A percentile compares a stretch with the other conserved stretches of the same genome.
phyloP scores from a whole-genome alignment of 2,888 invertebrate species.

The Acronicta psi region DNA sequence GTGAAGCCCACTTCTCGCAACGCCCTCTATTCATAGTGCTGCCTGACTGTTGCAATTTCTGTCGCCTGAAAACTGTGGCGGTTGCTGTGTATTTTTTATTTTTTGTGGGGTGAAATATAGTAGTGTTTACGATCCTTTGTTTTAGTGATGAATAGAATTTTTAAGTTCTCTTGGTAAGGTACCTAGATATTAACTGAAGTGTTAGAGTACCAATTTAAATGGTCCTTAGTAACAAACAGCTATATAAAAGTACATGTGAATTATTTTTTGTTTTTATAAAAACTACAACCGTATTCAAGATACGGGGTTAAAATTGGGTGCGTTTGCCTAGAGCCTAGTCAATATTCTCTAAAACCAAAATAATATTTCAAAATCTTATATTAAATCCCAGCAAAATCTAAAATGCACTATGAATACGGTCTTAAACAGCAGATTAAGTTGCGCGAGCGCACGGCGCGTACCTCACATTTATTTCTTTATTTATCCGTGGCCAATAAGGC shows the following conservation, averaged over 20 bases:
- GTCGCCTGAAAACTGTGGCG: slow-evolving; percentile 36
- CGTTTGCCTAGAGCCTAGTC: too few relatives aligned
- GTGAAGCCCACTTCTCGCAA: slow-evolving; percentile 70
- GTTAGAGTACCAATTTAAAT: slow-evolving; percentile 25
- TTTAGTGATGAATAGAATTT: slow-evolving; percentile 36
- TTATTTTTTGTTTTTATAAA: too few relatives aligned
- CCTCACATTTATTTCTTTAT: slow-evolving; percentile 83
- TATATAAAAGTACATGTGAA: slow-evolving; percentile 15
- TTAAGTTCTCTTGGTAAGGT: slow-evolving; percentile 19
- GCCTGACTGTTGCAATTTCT: slow-evolving; percentile 42
- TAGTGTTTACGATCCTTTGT: slow-evolving; percentile 39
- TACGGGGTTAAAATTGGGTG: too few relatives aligned
- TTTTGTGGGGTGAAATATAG: slow-evolving; percentile 22
- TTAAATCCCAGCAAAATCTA: background rate
- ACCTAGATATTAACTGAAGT: slow-evolving; percentile 24
- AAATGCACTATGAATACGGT: slow-evolving; percentile 64
- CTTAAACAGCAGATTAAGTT: slow-evolving; percentile 80
- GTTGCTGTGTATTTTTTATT: slow-evolving; percentile 39
- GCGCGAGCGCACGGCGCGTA: slow-evolving; percentile 73
- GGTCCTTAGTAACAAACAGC: slow-evolving; percentile 32
- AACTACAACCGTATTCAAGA: too few relatives aligned
- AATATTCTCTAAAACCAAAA: too few relatives aligned
- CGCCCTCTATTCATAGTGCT: slow-evolving; percentile 67
- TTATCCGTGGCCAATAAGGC: slow-evolving; percentile 81
- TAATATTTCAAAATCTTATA: too few relatives aligned